A percentile compares a stretch with the other conserved stretches of the same genome.
Conservation (phyloP, 2,113 vertebrate genomes). For the Corythornis madagascariensis region DNA sequence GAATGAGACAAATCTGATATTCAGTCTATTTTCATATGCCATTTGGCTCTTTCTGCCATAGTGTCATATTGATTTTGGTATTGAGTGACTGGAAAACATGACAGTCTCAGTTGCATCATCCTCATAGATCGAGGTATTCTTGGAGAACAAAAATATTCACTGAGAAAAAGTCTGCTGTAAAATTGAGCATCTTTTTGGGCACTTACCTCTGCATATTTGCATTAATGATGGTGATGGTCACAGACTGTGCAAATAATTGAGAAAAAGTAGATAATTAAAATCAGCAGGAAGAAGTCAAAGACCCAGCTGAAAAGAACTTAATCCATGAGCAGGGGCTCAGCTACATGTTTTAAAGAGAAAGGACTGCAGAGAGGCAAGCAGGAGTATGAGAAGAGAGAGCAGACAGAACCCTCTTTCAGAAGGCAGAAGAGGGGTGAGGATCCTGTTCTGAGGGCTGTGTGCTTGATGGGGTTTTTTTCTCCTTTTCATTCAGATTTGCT, state of each 20-base stretch:
- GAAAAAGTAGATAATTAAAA: not conserved
- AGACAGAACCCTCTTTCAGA: not conserved
- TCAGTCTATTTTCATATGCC: not conserved
- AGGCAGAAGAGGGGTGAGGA: not conserved
- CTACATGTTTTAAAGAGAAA: not conserved
- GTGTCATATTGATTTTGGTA: constrained; percentile 12
- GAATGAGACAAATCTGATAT: not conserved
- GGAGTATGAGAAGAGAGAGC: not conserved
- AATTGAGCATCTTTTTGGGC: not conserved
- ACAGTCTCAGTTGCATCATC: not conserved
- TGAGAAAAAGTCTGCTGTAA: not conserved
- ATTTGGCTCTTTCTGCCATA: not conserved
- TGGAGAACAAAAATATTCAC: not conserved
- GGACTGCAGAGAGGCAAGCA: not conserved
- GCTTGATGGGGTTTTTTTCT: not conserved
- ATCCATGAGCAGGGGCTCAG: not conserved
- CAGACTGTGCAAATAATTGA: not conserved
- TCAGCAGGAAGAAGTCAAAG: not conserved
- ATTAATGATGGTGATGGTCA: not conserved
- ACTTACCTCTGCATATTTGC: not conserved
- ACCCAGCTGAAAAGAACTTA: not conserved
- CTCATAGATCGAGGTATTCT: not conserved
- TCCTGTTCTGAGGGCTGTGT: not conserved
- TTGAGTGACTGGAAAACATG: not conserved
- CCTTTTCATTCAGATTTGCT: not conserved